Conservation (phyloP, 2,888 invertebrate genomes). For the Drosophila stalkeri region DNA sequence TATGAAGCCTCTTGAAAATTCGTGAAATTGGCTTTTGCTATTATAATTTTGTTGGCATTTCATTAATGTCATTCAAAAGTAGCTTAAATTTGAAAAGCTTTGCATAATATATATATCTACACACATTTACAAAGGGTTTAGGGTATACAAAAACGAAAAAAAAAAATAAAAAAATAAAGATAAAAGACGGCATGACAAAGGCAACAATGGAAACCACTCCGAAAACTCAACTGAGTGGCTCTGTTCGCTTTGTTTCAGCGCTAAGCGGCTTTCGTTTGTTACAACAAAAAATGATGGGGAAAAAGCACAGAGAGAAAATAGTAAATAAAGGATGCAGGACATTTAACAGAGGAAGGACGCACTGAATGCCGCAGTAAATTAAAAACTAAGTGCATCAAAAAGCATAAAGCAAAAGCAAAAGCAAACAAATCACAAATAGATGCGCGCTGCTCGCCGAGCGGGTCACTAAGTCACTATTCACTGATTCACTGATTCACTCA, state of each 20-base stretch:
- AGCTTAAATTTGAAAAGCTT: not conserved
- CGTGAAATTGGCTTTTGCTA: not conserved
- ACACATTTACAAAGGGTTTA: not conserved
- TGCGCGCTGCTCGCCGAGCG: slow-evolving; percentile 12
- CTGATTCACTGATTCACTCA: slow-evolving; percentile 24
- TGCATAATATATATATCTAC: not conserved
- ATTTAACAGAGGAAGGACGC: slow-evolving; percentile 19
- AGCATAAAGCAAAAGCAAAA: slow-evolving; percentile 20
- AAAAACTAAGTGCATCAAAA: slow-evolving; percentile 26
- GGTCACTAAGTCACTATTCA: slow-evolving; percentile 30
- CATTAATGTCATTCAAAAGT: not conserved
- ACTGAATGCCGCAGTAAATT: slow-evolving; percentile 32
- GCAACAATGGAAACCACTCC: slow-evolving; percentile 22
- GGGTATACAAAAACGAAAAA: not conserved
- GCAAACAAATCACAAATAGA: slow-evolving; percentile 29
- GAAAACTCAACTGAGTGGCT: slow-evolving; percentile 21
- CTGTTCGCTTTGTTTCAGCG: slow-evolving; percentile 30
- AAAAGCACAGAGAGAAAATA: not conserved
- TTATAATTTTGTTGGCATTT: not conserved
- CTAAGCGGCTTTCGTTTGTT: slow-evolving; percentile 45
- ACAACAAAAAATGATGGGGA: not conserved
- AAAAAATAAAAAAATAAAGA: not conserved
- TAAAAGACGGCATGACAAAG: not conserved
- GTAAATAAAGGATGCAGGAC: slow-evolving; percentile 8
- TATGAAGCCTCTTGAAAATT: not conserved